phyloP scores from a whole-genome alignment of 2,113 vertebrate genomes.

The Catagonus wagneri region DNA sequence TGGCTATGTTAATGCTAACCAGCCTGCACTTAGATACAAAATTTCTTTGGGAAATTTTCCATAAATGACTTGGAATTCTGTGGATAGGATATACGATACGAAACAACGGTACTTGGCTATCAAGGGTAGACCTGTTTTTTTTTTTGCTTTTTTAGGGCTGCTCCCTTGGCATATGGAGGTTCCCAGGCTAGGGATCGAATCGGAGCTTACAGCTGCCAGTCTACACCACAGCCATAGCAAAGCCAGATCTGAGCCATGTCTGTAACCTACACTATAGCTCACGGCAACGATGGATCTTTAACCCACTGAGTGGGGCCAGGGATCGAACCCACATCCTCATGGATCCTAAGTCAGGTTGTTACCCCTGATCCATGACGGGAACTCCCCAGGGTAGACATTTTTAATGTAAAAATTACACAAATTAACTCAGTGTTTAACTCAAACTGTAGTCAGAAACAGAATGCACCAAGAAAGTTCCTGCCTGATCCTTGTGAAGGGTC shows the following conservation, averaged over 20 bases:
- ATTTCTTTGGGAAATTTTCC: slow-evolving; percentile 13
- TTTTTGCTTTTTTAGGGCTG: too few species aligned
- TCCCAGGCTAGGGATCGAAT: too few species aligned
- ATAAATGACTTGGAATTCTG: background rate
- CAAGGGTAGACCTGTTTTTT: background rate
- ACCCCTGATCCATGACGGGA: too few species aligned
- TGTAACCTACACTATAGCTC: too few species aligned
- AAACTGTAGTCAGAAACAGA: background rate
- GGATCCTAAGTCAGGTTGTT: too few species aligned
- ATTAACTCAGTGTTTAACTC: background rate
- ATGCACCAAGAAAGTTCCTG: background rate
- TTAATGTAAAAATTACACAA: slow-evolving; percentile 23
- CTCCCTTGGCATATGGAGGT: too few species aligned
- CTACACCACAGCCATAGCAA: too few species aligned
- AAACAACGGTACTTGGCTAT: background rate
- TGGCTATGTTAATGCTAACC: background rate
- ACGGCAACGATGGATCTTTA: too few species aligned
- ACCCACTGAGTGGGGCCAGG: too few species aligned
- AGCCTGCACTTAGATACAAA: background rate
- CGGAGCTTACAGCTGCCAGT: too few species aligned
- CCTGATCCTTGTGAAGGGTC: background rate
- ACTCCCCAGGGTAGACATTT: background rate
- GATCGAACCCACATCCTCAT: too few species aligned
- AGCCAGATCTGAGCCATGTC: too few species aligned
- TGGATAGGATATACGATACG: background rate